Evolutionary conservation across 2,888 invertebrate species (phyloP).

Genomic region (Dynastes tityus): DNA sequence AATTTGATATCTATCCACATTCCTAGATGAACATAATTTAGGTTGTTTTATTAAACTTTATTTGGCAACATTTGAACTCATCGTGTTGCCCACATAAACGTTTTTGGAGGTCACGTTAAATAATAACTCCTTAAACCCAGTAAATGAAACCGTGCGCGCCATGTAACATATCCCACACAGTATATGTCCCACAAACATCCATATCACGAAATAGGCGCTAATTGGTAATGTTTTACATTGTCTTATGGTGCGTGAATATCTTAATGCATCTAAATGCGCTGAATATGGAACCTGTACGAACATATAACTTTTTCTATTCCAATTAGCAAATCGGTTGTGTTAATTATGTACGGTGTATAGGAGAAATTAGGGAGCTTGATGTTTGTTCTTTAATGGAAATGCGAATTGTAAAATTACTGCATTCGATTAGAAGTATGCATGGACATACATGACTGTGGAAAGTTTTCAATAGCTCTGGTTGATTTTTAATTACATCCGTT

Average conservation of each 20-base stretch:
- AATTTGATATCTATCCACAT: too few relatives aligned
- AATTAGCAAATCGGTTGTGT: slow-evolving; percentile 7
- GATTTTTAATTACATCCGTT: too few relatives aligned
- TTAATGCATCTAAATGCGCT: background rate
- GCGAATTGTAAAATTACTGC: too few relatives aligned
- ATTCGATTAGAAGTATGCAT: too few relatives aligned
- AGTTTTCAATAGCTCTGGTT: too few relatives aligned
- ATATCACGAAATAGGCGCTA: background rate
- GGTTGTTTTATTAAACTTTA: too few relatives aligned
- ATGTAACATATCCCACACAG: background rate
- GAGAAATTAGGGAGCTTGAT: background rate
- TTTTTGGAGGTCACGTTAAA: background rate
- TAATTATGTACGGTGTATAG: background rate
- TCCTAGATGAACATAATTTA: too few relatives aligned
- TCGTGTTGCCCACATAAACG: background rate
- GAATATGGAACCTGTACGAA: background rate
- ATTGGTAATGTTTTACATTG: slow-evolving; percentile 2
- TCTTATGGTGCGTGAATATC: background rate
- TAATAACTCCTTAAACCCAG: background rate
- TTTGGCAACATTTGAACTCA: too few relatives aligned
- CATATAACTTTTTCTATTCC: slow-evolving; percentile 14
- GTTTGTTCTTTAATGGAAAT: too few relatives aligned
- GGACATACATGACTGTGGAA: too few relatives aligned
- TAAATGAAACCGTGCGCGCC: background rate
- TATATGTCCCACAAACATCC: background rate